Conservation (phyloP, 2,888 invertebrate species). For the Alviniconcha strummeri region DNA sequence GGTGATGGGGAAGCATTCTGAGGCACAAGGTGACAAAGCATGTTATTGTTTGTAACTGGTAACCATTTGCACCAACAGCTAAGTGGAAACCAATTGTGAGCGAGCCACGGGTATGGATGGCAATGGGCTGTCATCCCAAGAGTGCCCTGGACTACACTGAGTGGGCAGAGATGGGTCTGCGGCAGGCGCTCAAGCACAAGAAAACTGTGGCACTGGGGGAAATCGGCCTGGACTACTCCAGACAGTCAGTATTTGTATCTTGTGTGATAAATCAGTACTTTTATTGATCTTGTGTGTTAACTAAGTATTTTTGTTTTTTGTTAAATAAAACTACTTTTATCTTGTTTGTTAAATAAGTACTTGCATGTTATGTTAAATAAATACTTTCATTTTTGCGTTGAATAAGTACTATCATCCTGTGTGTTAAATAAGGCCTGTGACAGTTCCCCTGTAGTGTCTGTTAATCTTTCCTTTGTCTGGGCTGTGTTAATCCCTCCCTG, state of each 20-base stretch:
- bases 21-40: background rate
- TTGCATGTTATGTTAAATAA: no score
- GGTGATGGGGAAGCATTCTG: no score
- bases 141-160: slow-evolving; percentile 59
- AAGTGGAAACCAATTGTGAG: slow-evolving; percentile 40
- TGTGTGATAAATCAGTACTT: background rate
- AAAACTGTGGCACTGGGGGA: slow-evolving; percentile 75
- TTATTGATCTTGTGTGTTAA: background rate
- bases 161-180: slow-evolving; percentile 47
- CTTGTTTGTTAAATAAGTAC: no score
- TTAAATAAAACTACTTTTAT: no score
- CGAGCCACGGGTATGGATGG: slow-evolving; percentile 62
- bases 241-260: slow-evolving; percentile 64
- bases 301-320: no score
- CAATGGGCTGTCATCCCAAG: slow-evolving; percentile 72
- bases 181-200: slow-evolving; percentile 46
- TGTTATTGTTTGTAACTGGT: background rate
- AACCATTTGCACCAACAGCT: background rate
- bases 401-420: no score
- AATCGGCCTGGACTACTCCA: slow-evolving; percentile 75
- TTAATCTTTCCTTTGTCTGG: no score
- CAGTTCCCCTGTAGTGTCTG: no score
- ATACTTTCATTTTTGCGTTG: no score
- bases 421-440: no score
- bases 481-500: no score